Conservation (phyloP, 1,140 invertebrate genomes). For the Penaeus japonicus region DNA sequence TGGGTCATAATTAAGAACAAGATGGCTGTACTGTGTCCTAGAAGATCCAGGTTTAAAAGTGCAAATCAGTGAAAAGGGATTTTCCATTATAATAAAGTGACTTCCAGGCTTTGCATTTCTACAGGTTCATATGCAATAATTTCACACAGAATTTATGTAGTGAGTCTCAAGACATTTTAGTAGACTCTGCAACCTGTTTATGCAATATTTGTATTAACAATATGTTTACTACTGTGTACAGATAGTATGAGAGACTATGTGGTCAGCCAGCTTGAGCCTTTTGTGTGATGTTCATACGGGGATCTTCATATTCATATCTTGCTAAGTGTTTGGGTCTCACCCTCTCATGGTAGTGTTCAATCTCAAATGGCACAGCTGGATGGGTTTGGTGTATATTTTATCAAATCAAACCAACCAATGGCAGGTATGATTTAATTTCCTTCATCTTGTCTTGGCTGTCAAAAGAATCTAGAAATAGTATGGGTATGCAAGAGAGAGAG, state of each 20-base stretch:
- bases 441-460: background rate
- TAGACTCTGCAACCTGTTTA: constrained; percentile 8
- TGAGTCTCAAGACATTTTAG: background rate
- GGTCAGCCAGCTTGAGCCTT: too few relatives aligned
- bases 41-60: constrained; percentile 7
- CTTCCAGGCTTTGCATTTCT: constrained; percentile 21
- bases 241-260: background rate
- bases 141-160: background rate
- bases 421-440: too few relatives aligned
- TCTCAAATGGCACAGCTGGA: too few relatives aligned
- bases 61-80: constrained; percentile 25
- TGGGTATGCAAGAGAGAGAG: too few relatives aligned
- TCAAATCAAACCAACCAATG: too few relatives aligned
- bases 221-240: constrained; percentile 14
- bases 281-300: too few relatives aligned
- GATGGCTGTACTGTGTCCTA: background rate
- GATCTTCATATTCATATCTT: too few relatives aligned
- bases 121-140: constrained; percentile 40
- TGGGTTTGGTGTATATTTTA: too few relatives aligned
- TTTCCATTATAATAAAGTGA: background rate
- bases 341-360: too few relatives aligned
- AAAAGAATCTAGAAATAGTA: background rate
- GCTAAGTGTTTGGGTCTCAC: too few relatives aligned
- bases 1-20: background rate
- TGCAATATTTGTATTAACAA: constrained; percentile 29